Evolutionary conservation across 1,140 invertebrate genomes (phyloP).

Genomic region (Nephila pilipes): DNA sequence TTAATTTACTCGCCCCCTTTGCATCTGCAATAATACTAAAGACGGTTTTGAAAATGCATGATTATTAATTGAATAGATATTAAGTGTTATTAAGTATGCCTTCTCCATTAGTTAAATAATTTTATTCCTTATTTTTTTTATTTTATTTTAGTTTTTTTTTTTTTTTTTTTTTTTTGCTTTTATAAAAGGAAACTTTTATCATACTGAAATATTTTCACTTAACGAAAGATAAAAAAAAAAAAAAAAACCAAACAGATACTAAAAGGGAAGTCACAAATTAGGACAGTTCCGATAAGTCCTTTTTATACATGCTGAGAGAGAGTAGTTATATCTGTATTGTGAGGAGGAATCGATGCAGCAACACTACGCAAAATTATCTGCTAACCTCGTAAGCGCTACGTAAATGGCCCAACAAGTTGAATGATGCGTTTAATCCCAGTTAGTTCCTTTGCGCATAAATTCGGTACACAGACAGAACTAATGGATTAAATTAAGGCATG

Average conservation of each 20-base stretch:
- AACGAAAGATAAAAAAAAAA: no score
- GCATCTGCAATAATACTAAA: neutral
- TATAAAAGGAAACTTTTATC: no score
- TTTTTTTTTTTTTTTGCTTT: no score
- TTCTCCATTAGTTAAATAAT: neutral
- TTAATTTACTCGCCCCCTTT: neutral
- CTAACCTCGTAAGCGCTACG: neutral
- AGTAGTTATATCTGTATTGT: neutral
- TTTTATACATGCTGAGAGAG: neutral
- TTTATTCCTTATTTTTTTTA: neutral
- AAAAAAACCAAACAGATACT: neutral
- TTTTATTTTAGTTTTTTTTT: no score
- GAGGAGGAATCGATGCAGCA: neutral
- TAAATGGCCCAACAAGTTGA: neutral
- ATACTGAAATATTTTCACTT: no score
- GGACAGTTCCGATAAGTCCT: neutral
- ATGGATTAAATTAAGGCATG: slow-evolving; percentile 1
- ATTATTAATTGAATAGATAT: neutral
- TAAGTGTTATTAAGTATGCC: neutral
- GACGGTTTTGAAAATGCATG: neutral
- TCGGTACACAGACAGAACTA: neutral
- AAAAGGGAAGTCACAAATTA: neutral
- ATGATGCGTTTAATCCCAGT: neutral
- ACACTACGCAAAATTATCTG: neutral
- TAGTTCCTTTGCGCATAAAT: neutral